Evolutionary conservation across 2,797 vertebrate species (phyloP).

Genomic region (Glossophaga mutica): DNA sequence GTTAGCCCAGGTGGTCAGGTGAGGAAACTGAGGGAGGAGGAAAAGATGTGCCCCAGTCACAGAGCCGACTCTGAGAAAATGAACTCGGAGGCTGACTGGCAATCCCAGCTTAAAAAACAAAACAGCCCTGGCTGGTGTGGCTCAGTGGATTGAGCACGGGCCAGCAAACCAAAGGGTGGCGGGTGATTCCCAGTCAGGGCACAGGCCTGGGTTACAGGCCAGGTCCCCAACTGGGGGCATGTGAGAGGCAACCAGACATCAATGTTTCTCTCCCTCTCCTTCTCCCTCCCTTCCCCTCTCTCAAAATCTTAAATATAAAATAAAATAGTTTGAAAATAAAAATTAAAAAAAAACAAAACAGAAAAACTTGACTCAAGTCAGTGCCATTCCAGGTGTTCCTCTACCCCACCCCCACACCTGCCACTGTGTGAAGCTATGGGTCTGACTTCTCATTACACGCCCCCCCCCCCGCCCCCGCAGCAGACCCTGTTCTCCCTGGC

Average conservation of each 20-base stretch:
- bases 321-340: no score
- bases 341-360: background rate
- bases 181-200: no score
- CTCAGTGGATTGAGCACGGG: no score
- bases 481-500: background rate
- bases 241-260: no score
- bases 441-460: background rate
- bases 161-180: no score
- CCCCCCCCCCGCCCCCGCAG: no score
- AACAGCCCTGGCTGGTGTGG: no score
- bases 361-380: background rate
- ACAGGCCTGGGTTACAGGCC: no score
- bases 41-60: background rate
- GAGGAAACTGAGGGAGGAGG: constrained; percentile 4
- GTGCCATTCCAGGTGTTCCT: background rate
- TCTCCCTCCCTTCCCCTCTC: no score
- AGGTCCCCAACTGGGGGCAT: no score
- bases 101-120: background rate
- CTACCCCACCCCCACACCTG: background rate
- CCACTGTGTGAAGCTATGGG: background rate
- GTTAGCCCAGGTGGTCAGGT: background rate
- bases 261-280: no score
- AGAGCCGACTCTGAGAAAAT: background rate
- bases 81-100: background rate
- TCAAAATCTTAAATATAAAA: no score